Evolutionary conservation across 2,888 invertebrate genomes (phyloP).

Genomic region (Capitulum mitella): DNA sequence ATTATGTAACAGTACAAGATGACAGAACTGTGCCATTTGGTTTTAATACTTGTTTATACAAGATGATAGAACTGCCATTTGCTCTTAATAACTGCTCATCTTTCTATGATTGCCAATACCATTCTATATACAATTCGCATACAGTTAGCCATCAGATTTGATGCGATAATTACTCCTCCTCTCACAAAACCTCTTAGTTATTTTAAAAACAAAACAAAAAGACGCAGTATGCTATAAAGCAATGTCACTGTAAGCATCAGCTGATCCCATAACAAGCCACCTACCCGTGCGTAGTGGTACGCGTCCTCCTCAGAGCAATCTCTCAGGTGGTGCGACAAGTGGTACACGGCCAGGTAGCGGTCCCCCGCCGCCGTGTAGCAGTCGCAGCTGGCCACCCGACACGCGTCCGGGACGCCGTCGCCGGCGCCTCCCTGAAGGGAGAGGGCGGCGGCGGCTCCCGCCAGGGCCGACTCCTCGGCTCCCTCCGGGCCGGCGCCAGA

Average conservation of each 20-base stretch:
- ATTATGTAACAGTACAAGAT: no score
- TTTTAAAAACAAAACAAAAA: slow-evolving; percentile 23
- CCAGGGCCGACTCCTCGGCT: not conserved
- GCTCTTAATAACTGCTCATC: no score
- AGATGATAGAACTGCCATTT: no score
- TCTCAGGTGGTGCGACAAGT: slow-evolving; percentile 57
- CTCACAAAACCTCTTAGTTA: not conserved
- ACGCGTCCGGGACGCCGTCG: not conserved
- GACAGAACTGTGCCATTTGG: no score
- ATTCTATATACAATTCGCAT: no score
- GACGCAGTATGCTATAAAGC: slow-evolving; percentile 40
- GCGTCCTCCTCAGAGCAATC: slow-evolving; percentile 49
- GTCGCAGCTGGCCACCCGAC: not conserved
- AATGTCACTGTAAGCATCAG: no score
- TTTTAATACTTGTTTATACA: no score
- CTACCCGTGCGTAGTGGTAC: slow-evolving; percentile 61
- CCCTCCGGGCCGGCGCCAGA: not conserved
- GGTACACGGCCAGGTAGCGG: slow-evolving; percentile 59
- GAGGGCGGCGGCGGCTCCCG: not conserved
- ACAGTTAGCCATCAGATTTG: not conserved
- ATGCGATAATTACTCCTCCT: not conserved
- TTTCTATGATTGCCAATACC: no score
- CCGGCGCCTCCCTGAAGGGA: not conserved
- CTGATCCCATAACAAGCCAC: no score
- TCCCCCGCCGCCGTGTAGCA: slow-evolving; percentile 37